These are phyloP conservation scores for Megastigmus dorsalis DNA, from an alignment of 2,888 invertebrate species.

Conservation along the genomic window DNA sequence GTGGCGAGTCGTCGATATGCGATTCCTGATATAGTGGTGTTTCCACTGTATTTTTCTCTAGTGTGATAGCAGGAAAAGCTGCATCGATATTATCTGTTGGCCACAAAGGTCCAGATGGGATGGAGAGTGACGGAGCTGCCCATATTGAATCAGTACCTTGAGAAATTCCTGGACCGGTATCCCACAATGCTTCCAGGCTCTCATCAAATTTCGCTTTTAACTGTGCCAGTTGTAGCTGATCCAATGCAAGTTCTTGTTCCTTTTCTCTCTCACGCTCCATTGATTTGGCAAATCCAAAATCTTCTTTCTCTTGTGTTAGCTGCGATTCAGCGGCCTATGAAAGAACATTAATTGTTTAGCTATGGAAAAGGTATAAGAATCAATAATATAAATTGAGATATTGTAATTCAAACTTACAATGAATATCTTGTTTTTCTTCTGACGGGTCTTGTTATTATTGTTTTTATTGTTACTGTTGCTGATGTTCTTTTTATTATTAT, in stretches of 20 bases:
- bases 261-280: slow-evolving; percentile 69
- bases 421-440: slow-evolving; percentile 69
- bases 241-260: slow-evolving; percentile 70
- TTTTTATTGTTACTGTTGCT: slow-evolving; percentile 64
- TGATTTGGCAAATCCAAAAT: slow-evolving; percentile 70
- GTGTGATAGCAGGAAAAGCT: slow-evolving; percentile 64
- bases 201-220: slow-evolving; percentile 82
- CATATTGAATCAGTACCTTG: slow-evolving; percentile 71
- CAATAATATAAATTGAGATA: no score
- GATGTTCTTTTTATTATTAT: slow-evolving; percentile 64
- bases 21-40: slow-evolving; percentile 64
- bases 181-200: slow-evolving; percentile 82
- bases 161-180: slow-evolving; percentile 73
- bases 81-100: slow-evolving; percentile 66
- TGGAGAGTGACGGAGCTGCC: slow-evolving; percentile 72
- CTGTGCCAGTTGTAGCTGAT: slow-evolving; percentile 77
- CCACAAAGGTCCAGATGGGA: slow-evolving; percentile 71
- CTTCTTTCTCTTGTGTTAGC: slow-evolving; percentile 65
- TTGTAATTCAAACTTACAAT: slow-evolving; percentile 62
- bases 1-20: slow-evolving; percentile 67
- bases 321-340: slow-evolving; percentile 64
- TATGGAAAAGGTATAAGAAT: no score
- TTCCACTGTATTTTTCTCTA: slow-evolving; percentile 62
- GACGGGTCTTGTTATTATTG: slow-evolving; percentile 65
- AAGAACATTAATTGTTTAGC: neutral